A percentile compares a stretch with the other conserved stretches of the same genome.
Evolutionary conservation across 2,113 vertebrate genomes (phyloP).

Genomic region (Nothoprocta pentlandii): DNA sequence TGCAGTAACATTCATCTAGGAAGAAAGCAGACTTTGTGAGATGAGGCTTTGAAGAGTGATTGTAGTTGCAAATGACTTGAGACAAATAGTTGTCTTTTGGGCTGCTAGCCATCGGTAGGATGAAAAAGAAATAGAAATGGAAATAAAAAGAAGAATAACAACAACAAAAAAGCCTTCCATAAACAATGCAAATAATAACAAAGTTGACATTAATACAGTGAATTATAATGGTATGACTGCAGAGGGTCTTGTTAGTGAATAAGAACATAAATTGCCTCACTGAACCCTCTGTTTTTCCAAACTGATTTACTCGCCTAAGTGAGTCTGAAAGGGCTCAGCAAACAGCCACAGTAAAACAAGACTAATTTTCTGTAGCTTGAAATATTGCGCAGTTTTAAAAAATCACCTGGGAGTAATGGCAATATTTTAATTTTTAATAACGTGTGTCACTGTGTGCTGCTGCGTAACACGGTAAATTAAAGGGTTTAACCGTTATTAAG

Average conservation of each 20-base stretch:
- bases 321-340: not conserved
- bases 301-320: not conserved
- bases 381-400: not conserved
- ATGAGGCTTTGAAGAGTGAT: not conserved
- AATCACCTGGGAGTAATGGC: not conserved
- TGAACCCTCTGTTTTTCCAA: not conserved
- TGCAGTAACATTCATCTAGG: not conserved
- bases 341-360: not conserved
- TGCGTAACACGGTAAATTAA: fast-evolving
- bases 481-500: not conserved
- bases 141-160: not conserved
- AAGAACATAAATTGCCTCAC: not conserved
- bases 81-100: not conserved
- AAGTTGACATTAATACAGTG: not conserved
- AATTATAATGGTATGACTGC: not conserved
- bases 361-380: not conserved
- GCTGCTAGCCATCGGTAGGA: not conserved
- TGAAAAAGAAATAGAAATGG: not conserved
- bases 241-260: not conserved
- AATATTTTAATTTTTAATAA: not conserved
- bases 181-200: not conserved
- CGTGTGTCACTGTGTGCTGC: not conserved
- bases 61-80: not conserved
- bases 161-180: not conserved
- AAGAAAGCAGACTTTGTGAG: not conserved